Evolutionary conservation across 30 jellyfish, hydroid and myxozoan species (phyloP).

Genomic region (Morbakka virulenta): DNA sequence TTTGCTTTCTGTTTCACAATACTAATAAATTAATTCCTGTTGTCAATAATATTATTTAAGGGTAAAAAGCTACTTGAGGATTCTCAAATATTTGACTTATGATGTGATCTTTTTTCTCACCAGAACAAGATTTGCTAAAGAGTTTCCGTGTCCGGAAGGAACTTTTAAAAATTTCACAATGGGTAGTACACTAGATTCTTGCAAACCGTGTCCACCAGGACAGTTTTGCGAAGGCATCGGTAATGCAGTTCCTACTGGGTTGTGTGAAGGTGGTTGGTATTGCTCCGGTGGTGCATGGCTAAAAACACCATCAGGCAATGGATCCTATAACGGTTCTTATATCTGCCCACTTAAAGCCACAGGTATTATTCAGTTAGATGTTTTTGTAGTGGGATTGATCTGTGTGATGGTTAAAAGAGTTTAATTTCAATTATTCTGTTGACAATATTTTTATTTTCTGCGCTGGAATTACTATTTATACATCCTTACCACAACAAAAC

Average conservation of each 20-base stretch:
- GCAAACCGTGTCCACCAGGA: constrained; percentile 92
- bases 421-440: no score
- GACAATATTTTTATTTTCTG: no score
- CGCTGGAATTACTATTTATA: no score
- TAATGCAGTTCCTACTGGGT: constrained; percentile 57
- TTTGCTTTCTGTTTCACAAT: no score
- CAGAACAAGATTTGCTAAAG: constrained; percentile 51
- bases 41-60: no score
- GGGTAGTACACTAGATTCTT: constrained; percentile 63
- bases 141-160: constrained; percentile 90
- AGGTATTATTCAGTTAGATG: no score
- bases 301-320: constrained; percentile 67
- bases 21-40: no score
- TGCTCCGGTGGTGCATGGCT: constrained; percentile 91
- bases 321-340: constrained; percentile 39
- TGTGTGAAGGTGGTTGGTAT: constrained; percentile 93
- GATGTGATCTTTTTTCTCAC: neutral
- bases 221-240: constrained; percentile 78
- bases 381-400: no score
- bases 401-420: no score
- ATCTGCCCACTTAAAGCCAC: constrained; percentile 38
- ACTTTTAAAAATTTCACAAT: constrained; percentile 81
- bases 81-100: no score
- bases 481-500: no score
- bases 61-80: no score